Percentiles rank a stretch among this genome's conserved stretches.
These are phyloP conservation scores for Eleginops maclovinus DNA, from an alignment of 2,113 vertebrate species.

Conservation along the genomic window DNA sequence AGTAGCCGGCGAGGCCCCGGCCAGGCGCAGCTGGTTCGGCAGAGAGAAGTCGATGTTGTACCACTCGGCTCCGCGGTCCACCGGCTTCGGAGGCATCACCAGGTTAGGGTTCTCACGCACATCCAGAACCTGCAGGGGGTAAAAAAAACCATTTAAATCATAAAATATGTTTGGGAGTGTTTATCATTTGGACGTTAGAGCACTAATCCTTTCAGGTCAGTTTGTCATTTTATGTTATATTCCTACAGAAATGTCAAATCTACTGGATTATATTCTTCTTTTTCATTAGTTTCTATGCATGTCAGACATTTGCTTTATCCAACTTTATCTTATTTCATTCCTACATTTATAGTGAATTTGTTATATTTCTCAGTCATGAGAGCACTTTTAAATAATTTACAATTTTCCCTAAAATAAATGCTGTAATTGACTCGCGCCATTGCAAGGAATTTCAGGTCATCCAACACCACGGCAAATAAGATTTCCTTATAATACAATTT, in stretches of 20 bases:
- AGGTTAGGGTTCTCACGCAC: conserved; percentile 96
- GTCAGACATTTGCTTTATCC: not conserved
- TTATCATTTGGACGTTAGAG: no score
- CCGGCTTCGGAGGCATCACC: conserved; percentile 96
- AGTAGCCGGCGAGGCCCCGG: conserved; percentile 94
- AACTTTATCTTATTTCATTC: no score
- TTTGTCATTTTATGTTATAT: no score
- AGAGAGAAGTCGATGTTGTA: conserved; percentile 99
- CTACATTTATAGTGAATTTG: no score
- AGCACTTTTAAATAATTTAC: not conserved
- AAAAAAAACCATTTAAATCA: no score
- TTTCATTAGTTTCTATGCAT: not conserved
- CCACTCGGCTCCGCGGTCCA: conserved; percentile 90
- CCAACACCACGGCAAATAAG: no score
- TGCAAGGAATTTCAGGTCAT: no score
- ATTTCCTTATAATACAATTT: no score
- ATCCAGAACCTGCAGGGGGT: conserved; percentile 91
- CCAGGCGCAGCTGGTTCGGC: conserved; percentile 95
- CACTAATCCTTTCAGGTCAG: not conserved
- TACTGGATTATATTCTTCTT: not conserved
- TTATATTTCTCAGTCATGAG: no score
- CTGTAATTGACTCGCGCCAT: not conserved
- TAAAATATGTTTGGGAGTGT: no score
- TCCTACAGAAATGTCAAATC: not conserved
- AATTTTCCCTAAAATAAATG: not conserved